These are phyloP conservation scores for Choloepus didactylus DNA, from an alignment of 2,797 vertebrate species.

Conservation along the genomic window DNA sequence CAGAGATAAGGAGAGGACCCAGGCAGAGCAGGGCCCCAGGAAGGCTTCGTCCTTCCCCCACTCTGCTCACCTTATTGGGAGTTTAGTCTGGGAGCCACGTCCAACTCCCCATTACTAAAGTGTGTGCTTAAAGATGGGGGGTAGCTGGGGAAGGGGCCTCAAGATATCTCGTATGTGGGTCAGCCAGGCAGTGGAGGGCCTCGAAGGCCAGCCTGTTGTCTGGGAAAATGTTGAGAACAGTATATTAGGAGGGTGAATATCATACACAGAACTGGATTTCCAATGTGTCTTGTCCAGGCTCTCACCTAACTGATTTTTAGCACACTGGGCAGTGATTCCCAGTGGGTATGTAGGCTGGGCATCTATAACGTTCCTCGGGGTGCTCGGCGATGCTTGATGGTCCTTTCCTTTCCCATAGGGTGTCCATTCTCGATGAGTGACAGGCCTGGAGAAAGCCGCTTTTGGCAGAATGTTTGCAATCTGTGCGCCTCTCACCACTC, in stretches of 20 bases:
- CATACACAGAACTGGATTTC: neutral
- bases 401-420: rapidly evolving
- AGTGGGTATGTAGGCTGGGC: neutral
- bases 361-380: neutral
- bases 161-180: too few relatives aligned
- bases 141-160: too few relatives aligned
- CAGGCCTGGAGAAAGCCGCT: neutral
- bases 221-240: neutral
- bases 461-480: neutral
- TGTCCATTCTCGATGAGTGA: neutral
- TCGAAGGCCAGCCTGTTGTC: neutral
- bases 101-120: too few relatives aligned
- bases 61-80: neutral
- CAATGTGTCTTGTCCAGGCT: neutral
- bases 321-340: neutral
- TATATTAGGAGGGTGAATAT: neutral
- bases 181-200: neutral
- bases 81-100: neutral
- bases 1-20: neutral
- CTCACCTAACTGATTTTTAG: neutral
- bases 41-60: neutral
- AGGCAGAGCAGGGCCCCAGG: neutral
- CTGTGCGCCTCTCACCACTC: neutral
- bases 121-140: neutral
- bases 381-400: neutral